Percentiles rank a stretch among this genome's conserved stretches.
phyloP scores from a whole-genome alignment of 2,888 invertebrate species.

The Teleogryllus oceanicus region DNA sequence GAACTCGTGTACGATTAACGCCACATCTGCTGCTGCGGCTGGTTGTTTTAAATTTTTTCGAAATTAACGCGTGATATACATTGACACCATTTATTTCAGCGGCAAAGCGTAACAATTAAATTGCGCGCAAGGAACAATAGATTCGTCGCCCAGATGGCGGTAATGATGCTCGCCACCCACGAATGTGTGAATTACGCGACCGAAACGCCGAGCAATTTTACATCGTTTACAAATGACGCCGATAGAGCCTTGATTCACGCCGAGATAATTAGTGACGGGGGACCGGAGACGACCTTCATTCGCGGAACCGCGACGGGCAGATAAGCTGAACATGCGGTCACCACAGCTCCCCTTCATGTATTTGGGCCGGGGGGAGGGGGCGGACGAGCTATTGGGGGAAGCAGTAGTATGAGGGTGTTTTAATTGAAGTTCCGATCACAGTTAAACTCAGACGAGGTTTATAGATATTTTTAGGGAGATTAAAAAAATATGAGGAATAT shows the following conservation, averaged over 20 bases:
- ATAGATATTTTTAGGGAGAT: too few species aligned
- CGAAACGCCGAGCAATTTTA: background rate
- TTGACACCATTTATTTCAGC: constrained; percentile 1
- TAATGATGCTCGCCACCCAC: background rate
- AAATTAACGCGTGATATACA: constrained; percentile 1
- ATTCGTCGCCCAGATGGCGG: constrained; percentile 9
- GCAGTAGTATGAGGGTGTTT: too few species aligned
- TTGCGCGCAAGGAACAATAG: constrained; percentile 6
- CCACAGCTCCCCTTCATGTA: too few species aligned
- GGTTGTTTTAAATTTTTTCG: constrained; percentile 5
- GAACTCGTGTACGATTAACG: background rate
- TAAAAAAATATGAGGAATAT: too few species aligned
- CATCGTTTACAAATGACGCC: constrained; percentile 18
- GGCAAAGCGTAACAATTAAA: constrained; percentile 9
- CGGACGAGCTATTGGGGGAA: too few species aligned
- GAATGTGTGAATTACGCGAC: background rate
- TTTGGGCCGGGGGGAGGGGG: too few species aligned
- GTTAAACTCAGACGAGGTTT: too few species aligned
- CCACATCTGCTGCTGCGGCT: background rate
- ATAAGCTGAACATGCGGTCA: too few species aligned
- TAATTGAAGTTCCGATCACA: too few species aligned
- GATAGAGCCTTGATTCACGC: background rate
- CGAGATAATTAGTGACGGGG: too few species aligned
- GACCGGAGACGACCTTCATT: too few species aligned
- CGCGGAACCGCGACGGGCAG: too few species aligned